A percentile compares a stretch with the other conserved stretches of the same genome.
phyloP scores from a whole-genome alignment of 2,888 invertebrate genomes.

The Chloroclystis v-ata region DNA sequence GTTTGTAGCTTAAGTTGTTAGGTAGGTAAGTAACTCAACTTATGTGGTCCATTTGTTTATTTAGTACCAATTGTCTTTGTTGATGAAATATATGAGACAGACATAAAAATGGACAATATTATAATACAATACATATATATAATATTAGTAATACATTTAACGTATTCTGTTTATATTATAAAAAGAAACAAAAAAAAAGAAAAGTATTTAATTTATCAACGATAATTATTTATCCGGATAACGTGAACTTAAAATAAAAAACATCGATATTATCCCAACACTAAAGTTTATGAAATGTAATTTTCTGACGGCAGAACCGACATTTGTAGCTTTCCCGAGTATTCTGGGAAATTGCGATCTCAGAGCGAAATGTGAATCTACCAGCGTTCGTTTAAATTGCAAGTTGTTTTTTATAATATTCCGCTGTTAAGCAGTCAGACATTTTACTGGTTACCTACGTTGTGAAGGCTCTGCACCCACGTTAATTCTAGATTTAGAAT shows the following conservation, averaged over 20 bases:
- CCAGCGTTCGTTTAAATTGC: slow-evolving; percentile 69
- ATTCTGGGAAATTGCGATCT: slow-evolving; percentile 75
- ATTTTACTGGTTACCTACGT: slow-evolving; percentile 20
- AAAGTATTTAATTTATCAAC: too few species aligned
- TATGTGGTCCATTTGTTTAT: slow-evolving; percentile 12
- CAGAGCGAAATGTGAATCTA: slow-evolving; percentile 66
- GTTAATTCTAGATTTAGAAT: not conserved
- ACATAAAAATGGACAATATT: not conserved
- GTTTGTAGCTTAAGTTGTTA: too few species aligned
- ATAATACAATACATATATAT: too few species aligned
- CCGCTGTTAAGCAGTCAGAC: slow-evolving; percentile 23
- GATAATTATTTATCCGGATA: too few species aligned
- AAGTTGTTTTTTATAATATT: slow-evolving; percentile 64
- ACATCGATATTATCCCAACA: slow-evolving; percentile 37
- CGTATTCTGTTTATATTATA: too few species aligned
- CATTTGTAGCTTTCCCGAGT: slow-evolving; percentile 77
- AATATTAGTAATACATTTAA: too few species aligned
- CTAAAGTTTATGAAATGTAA: slow-evolving; percentile 75
- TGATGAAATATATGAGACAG: not conserved
- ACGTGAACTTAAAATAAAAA: slow-evolving; percentile 2
- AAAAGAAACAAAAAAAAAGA: too few species aligned
- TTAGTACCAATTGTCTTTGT: not conserved
- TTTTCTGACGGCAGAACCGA: slow-evolving; percentile 72
- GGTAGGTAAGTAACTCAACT: not conserved
- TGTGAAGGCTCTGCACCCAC: not conserved